Conservation (phyloP, 2,113 vertebrate genomes). For the Pedionomus torquatus region DNA sequence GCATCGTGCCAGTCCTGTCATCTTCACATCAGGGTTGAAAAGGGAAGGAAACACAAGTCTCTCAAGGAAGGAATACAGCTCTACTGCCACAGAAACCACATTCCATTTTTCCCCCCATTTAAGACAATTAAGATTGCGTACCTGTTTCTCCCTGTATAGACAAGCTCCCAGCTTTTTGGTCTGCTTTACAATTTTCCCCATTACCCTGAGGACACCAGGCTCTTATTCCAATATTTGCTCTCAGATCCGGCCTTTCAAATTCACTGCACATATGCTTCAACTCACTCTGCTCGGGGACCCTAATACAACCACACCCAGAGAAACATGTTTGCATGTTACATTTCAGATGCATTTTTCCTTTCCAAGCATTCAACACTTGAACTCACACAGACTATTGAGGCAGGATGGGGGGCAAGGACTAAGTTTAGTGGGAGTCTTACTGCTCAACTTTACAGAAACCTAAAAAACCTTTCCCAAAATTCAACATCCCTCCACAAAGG, state of each 20-base stretch:
- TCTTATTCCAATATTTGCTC: conserved; percentile 60
- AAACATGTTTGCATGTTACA: neutral
- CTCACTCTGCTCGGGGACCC: conserved; percentile 83
- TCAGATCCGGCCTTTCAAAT: conserved; percentile 80
- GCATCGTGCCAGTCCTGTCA: neutral
- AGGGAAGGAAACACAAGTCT: neutral
- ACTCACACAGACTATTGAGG: neutral
- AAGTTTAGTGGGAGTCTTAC: neutral
- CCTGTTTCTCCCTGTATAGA: conserved; percentile 73
- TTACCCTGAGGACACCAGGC: conserved; percentile 78
- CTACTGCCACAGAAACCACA: neutral
- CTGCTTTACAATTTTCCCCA: conserved; percentile 75
- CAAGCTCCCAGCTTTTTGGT: conserved; percentile 23
- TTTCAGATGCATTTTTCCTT: neutral
- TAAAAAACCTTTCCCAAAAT: neutral
- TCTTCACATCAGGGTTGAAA: fast-evolving
- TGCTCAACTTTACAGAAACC: neutral
- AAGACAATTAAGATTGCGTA: neutral
- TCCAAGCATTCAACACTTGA: neutral
- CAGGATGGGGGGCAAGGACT: neutral
- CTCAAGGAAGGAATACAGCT: neutral
- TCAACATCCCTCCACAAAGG: neutral
- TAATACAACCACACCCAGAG: conserved; percentile 55
- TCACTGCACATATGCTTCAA: conserved; percentile 81
- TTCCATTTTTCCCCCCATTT: neutral